phyloP scores from a whole-genome alignment of 2,888 invertebrate species.

The Panzeria rudis region DNA sequence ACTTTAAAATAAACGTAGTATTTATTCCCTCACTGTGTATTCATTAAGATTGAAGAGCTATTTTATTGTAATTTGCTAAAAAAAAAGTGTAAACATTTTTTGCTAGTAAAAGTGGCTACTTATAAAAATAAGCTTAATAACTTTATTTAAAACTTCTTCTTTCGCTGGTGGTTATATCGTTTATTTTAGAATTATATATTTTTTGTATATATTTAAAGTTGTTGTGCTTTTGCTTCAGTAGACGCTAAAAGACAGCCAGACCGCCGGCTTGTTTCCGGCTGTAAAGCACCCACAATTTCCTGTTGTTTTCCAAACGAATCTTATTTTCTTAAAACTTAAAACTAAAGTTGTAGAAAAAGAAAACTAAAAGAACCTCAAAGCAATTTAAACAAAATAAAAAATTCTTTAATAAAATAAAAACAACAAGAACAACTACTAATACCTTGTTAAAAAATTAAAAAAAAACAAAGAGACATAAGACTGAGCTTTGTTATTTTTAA shows the following conservation, averaged over 20 bases:
- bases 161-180: constrained; percentile 42
- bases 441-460: constrained; percentile 33
- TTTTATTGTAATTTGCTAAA: constrained; percentile 46
- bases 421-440: constrained; percentile 4
- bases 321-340: constrained; percentile 62
- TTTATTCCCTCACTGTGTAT: background rate
- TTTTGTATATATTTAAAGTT: constrained; percentile 11
- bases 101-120: constrained; percentile 37
- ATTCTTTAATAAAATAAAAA: constrained; percentile 15
- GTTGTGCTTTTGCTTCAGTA: constrained; percentile 56
- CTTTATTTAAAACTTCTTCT: constrained; percentile 64
- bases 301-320: constrained; percentile 70
- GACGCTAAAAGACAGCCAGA: constrained; percentile 73
- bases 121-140: constrained; percentile 33
- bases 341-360: constrained; percentile 37
- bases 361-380: background rate
- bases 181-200: constrained; percentile 33
- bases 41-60: constrained; percentile 44
- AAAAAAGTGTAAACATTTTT: constrained; percentile 50
- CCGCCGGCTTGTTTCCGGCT: constrained; percentile 74
- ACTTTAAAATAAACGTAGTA: constrained; percentile 4
- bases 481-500: constrained; percentile 57
- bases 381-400: constrained; percentile 11
- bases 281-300: constrained; percentile 75
- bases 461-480: constrained; percentile 19